A percentile compares a stretch with the other conserved stretches of the same genome.
Evolutionary conservation across 2,888 invertebrate genomes (phyloP).

Genomic region (Oscheius sp.): DNA sequence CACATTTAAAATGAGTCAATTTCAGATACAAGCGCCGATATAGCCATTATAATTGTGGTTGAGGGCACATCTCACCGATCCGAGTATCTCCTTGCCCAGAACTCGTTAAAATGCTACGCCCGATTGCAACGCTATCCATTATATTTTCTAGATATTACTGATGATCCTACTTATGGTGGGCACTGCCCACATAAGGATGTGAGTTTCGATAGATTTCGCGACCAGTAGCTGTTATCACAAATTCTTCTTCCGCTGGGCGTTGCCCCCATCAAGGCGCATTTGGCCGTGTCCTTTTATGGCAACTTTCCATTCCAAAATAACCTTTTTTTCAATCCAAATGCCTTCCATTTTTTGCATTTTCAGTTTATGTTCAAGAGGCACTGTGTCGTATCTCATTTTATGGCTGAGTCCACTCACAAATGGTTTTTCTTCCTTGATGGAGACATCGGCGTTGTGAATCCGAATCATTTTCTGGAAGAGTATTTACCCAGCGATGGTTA

Average conservation of each 20-base stretch:
- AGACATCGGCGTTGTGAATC: conserved; percentile 57
- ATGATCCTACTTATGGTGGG: background rate
- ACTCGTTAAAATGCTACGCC: conserved; percentile 15
- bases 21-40: conserved; percentile 12
- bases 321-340: too few relatives aligned
- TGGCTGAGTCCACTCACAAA: conserved; percentile 23
- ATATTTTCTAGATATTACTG: conserved; percentile 13
- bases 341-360: too few relatives aligned
- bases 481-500: conserved; percentile 38
- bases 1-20: too few relatives aligned
- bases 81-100: conserved; percentile 33
- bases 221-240: background rate
- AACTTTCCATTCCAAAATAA: background rate
- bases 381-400: conserved; percentile 44
- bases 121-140: conserved; percentile 16
- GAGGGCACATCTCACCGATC: conserved; percentile 13
- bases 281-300: too few relatives aligned
- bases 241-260: too few relatives aligned
- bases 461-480: conserved; percentile 57
- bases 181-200: conserved; percentile 52
- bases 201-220: too few relatives aligned
- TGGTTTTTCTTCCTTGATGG: conserved; percentile 56
- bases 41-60: conserved; percentile 38
- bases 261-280: too few relatives aligned
- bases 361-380: conserved; percentile 60